Conservation (phyloP, 2,888 invertebrate species). For the Pogonocherus hispidulus region DNA sequence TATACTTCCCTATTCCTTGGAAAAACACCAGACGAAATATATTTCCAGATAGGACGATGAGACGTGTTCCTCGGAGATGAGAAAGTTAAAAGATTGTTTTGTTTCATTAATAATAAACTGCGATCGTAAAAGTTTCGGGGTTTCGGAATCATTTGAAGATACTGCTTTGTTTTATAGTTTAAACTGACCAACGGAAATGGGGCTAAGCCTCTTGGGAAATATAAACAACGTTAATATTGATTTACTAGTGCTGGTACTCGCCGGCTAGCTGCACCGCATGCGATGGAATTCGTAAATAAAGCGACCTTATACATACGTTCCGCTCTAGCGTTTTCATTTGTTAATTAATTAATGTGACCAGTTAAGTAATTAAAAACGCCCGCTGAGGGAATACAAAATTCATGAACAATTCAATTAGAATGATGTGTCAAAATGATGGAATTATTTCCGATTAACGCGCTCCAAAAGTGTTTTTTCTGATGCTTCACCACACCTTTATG, state of each 20-base stretch:
- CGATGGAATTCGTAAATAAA: slow-evolving; percentile 18
- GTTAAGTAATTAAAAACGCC: slow-evolving; percentile 19
- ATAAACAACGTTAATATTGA: slow-evolving; percentile 34
- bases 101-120: slow-evolving; percentile 25
- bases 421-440: background rate
- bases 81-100: slow-evolving; percentile 4
- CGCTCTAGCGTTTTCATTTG: background rate
- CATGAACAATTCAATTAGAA: background rate
- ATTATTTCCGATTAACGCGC: background rate
- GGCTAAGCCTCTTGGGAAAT: slow-evolving; percentile 29
- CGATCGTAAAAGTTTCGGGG: slow-evolving; percentile 18
- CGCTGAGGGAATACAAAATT: background rate
- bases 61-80: background rate
- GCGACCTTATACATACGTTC: background rate
- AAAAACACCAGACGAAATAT: background rate
- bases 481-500: too few relatives aligned
- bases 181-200: slow-evolving; percentile 21
- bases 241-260: slow-evolving; percentile 13
- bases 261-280: background rate
- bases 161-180: slow-evolving; percentile 32
- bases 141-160: slow-evolving; percentile 24
- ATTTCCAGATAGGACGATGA: background rate
- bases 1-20: background rate
- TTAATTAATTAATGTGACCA: slow-evolving; percentile 9
- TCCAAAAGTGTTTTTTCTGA: too few relatives aligned